A percentile compares a stretch with the other conserved stretches of the same genome.
These are phyloP conservation scores for Eurytoma adleriae DNA, from an alignment of 2,888 invertebrate species.

Conservation along the genomic window DNA sequence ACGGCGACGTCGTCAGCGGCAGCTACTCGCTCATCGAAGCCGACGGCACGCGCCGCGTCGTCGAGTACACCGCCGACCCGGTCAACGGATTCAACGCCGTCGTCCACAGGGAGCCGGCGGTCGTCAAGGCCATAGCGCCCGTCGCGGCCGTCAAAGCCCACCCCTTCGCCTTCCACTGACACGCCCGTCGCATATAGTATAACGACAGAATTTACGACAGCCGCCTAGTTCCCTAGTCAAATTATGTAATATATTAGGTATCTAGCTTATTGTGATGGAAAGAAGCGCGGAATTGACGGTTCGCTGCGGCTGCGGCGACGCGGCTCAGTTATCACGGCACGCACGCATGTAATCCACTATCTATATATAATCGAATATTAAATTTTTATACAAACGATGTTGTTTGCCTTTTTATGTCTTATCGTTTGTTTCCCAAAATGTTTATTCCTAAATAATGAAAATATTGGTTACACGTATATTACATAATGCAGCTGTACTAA, in stretches of 20 bases:
- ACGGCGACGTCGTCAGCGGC: constrained; percentile 67
- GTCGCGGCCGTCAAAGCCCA: constrained; percentile 23
- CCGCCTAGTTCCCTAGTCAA: constrained; percentile 39
- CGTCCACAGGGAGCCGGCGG: constrained; percentile 69
- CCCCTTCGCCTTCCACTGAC: constrained; percentile 20
- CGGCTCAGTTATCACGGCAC: background rate
- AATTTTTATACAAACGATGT: background rate
- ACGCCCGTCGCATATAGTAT: background rate
- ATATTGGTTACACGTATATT: too few relatives aligned
- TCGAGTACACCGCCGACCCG: constrained; percentile 68
- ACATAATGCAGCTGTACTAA: too few relatives aligned
- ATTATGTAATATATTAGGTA: constrained; percentile 17
- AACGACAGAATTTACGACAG: background rate
- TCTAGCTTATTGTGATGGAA: too few relatives aligned
- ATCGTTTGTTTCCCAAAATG: too few relatives aligned
- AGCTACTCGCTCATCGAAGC: constrained; percentile 68
- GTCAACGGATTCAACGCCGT: constrained; percentile 69
- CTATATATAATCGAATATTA: constrained; percentile 11
- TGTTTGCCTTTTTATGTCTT: too few relatives aligned
- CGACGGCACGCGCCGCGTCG: constrained; percentile 66
- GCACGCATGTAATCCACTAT: constrained; percentile 1
- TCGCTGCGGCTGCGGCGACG: too few relatives aligned
- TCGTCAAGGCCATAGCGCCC: constrained; percentile 62
- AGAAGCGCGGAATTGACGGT: too few relatives aligned
- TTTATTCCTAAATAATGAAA: too few relatives aligned